Percentiles rank a stretch among this genome's conserved stretches.
Conservation (phyloP, 2,113 vertebrate species). For the Oreochromis spilurus region DNA sequence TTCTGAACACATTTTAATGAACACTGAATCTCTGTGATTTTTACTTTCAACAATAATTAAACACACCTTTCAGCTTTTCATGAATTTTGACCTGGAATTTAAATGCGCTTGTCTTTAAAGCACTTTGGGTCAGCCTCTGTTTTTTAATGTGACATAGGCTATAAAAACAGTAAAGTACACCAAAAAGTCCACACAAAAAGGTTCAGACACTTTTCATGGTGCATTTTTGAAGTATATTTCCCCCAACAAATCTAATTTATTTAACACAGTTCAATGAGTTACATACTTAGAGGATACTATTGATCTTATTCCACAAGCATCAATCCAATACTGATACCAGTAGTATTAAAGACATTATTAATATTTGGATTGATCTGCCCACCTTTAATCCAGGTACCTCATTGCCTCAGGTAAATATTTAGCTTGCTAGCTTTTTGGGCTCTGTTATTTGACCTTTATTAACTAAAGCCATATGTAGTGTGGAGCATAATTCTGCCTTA, state of each 20-base stretch:
- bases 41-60: not conserved
- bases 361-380: not conserved
- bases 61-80: not conserved
- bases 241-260: not conserved
- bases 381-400: not conserved
- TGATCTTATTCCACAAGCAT: not conserved
- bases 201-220: not conserved
- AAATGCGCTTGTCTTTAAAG: not conserved
- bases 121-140: not conserved
- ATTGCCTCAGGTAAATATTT: not conserved
- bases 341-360: not conserved
- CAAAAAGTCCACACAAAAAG: not conserved
- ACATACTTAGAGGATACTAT: not conserved
- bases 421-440: not conserved
- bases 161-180: not conserved
- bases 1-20: not conserved
- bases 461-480: not conserved
- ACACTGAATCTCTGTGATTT: not conserved
- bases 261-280: not conserved
- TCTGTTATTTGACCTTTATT: not conserved
- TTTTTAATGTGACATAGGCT: not conserved
- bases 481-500: not conserved
- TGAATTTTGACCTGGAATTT: not conserved
- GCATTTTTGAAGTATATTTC: not conserved
- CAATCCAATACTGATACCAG: not conserved